Evolutionary conservation across 1,140 invertebrate genomes (phyloP), one percentile per base, ranked within the genome.

Genomic region (Drosophila guanche): DNA sequence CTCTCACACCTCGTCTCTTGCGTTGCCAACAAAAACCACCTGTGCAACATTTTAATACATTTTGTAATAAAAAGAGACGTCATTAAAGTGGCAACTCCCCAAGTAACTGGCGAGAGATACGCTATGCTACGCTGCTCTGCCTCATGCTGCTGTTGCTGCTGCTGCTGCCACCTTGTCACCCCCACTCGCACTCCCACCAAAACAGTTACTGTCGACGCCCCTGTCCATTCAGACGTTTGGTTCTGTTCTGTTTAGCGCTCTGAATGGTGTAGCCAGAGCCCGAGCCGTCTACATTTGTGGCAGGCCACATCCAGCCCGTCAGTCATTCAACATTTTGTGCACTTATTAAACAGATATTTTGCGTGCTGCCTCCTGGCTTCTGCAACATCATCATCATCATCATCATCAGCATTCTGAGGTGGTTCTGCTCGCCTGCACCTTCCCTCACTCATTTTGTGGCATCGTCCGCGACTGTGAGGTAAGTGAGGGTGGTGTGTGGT

Each of bases 241-340:
- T 85, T 84, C 79, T 84, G 79, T 83, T 85, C 80, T 85, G 80
- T 85, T 85, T 86, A 65, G 45, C 81, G 59, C 81, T 57, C 61
- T 86, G 77, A 85, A 86, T 86, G 73, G 56, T 62, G 41, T 20
- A 41, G 57, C 33, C 33, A 12, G 52, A 33, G 54, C 41, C 47
- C 56, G 69, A 65, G 29, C 66, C 61, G 69, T 77, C 81, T 69
- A 51, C 73, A 67, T 74, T 57, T 86, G 75, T 86, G 72, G 84
- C 80, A 76, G 80, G 12, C 59, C 59, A 37, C 60, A 53, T 43
- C 20, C 29, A 52, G 50, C 50, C 50, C 50, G 16, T n/a, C 42
- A 42, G 40, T 55, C 40, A 41, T 45, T 42, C 56, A 22, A 43
- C 58, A 57, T 57, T 73, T 47, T 63, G 55, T 71, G 58, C 62